Conservation (phyloP, 2,797 vertebrate genomes). For the Enteromius trimaculatus region DNA sequence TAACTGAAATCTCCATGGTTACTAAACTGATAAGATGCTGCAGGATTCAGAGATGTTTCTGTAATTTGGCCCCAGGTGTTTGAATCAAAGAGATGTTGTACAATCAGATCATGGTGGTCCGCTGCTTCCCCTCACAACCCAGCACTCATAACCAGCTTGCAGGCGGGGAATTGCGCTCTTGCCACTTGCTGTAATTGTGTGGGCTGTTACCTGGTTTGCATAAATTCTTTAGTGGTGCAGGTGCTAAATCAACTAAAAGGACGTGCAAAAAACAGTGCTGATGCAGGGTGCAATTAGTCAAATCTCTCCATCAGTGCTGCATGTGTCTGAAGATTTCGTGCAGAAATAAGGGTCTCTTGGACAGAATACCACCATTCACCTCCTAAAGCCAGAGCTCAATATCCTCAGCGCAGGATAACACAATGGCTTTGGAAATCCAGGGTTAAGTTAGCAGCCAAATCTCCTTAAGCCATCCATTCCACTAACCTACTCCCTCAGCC, state of each 20-base stretch:
- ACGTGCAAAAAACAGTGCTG: background rate
- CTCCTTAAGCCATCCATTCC: slow-evolving; percentile 18
- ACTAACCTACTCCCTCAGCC: slow-evolving; percentile 19
- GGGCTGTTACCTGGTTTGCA: background rate
- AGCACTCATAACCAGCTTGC: background rate
- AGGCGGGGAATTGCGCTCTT: background rate
- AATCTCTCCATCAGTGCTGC: background rate
- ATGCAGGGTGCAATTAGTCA: background rate
- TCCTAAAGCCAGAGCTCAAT: background rate
- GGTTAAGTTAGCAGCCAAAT: slow-evolving; percentile 13
- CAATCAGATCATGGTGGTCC: slow-evolving; percentile 10
- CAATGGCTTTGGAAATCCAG: background rate
- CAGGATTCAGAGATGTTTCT: slow-evolving; percentile 14
- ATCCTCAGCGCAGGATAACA: background rate
- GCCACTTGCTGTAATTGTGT: background rate
- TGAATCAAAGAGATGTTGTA: slow-evolving; percentile 11
- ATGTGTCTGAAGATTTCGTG: background rate
- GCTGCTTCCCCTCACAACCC: background rate
- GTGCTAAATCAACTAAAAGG: background rate
- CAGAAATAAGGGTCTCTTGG: background rate
- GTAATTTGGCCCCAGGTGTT: background rate
- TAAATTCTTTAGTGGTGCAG: background rate
- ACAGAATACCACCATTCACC: background rate
- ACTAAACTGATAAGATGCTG: slow-evolving; percentile 6
- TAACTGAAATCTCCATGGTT: slow-evolving; percentile 11